Evolutionary conservation across 1,140 invertebrate genomes (phyloP).

Genomic region (Holcopasites calliopsidis): DNA sequence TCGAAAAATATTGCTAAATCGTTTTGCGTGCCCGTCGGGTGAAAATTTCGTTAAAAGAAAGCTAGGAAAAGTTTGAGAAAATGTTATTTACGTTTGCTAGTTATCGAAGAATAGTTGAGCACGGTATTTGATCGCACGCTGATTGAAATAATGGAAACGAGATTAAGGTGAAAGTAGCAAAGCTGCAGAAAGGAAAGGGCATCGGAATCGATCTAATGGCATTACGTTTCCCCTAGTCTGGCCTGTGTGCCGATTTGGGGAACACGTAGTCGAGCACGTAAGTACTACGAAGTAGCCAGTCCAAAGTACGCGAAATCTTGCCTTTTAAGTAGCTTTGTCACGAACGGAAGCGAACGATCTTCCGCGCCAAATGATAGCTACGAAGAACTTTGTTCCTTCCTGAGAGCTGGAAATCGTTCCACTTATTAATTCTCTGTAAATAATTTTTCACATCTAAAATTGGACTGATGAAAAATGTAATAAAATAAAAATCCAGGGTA

Average conservation of each 20-base stretch:
- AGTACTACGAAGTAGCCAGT: slow-evolving; percentile 3
- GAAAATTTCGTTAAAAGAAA: too few relatives aligned
- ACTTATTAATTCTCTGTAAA: too few relatives aligned
- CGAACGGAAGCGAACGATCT: slow-evolving; percentile 20
- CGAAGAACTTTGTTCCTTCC: neutral
- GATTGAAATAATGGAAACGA: too few relatives aligned
- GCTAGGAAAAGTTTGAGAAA: too few relatives aligned
- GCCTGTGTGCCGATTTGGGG: neutral
- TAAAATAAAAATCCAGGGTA: too few relatives aligned
- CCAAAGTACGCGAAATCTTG: slow-evolving; percentile 24
- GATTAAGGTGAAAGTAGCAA: neutral
- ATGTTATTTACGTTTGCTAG: too few relatives aligned
- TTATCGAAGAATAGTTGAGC: neutral
- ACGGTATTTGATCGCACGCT: neutral
- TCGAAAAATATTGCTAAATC: too few relatives aligned
- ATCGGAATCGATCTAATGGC: slow-evolving; percentile 9
- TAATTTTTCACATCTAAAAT: too few relatives aligned
- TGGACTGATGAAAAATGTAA: too few relatives aligned
- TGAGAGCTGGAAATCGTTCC: neutral
- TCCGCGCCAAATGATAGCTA: slow-evolving; percentile 15
- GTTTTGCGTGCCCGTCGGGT: too few relatives aligned
- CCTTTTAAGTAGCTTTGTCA: slow-evolving; percentile 23
- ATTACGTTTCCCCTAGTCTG: slow-evolving; percentile 2
- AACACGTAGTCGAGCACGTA: slow-evolving; percentile 15
- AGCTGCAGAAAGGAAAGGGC: neutral